A percentile compares a stretch with the other conserved stretches of the same genome.
Conservation (phyloP, 2,113 vertebrate species). For the Eublepharis macularius region DNA sequence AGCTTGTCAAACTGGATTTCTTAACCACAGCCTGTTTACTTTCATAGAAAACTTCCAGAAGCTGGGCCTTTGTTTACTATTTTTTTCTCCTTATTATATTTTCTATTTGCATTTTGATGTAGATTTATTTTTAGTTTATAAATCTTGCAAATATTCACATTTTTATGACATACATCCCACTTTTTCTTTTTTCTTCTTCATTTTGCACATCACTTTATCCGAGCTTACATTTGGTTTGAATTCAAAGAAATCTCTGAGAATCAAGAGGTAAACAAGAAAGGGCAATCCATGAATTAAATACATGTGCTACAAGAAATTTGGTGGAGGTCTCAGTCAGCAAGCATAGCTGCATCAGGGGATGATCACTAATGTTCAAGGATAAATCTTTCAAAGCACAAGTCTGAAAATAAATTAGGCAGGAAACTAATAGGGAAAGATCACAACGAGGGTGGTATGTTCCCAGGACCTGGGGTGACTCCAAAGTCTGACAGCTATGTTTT, state of each 20-base stretch:
- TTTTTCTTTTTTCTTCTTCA: no score
- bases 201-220: no score
- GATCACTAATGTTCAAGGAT: slow-evolving; percentile 63
- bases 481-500: slow-evolving; percentile 67
- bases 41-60: no score
- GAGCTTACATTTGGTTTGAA: not conserved
- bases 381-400: slow-evolving; percentile 70
- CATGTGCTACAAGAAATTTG: slow-evolving; percentile 59
- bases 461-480: slow-evolving; percentile 71
- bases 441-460: slow-evolving; percentile 73
- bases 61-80: no score
- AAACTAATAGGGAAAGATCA: slow-evolving; percentile 74
- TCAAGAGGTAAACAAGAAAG: not conserved
- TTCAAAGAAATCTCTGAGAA: not conserved
- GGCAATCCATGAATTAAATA: slow-evolving; percentile 46
- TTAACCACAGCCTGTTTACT: no score
- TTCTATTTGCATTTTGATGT: no score
- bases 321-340: slow-evolving; percentile 39
- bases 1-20: no score
- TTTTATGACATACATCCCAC: no score
- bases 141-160: no score
- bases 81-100: no score
- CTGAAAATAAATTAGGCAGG: slow-evolving; percentile 75
- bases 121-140: no score
- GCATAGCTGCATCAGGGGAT: slow-evolving; percentile 45